phyloP scores from a whole-genome alignment of 2,797 vertebrate genomes.

The Erethizon dorsatum region DNA sequence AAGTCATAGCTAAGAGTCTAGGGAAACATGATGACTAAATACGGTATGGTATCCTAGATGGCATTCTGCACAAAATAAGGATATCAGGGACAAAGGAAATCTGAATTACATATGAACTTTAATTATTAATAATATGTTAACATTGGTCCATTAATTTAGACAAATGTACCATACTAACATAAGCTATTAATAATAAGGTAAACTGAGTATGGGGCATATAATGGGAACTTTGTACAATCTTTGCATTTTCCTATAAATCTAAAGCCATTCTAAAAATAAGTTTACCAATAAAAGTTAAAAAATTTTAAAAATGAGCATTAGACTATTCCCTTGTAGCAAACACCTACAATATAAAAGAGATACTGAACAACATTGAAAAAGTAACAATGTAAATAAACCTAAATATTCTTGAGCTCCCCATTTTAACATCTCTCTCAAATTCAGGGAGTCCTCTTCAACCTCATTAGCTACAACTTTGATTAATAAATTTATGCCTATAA shows the following conservation, averaged over 20 bases:
- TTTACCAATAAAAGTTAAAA: constrained; percentile 34
- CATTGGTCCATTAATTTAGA: not conserved
- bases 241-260: constrained; percentile 34
- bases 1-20: not conserved
- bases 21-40: not conserved
- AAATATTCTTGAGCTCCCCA: not conserved
- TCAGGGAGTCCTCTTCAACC: not conserved
- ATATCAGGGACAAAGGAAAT: not conserved
- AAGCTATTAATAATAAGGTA: constrained; percentile 21
- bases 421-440: constrained; percentile 40
- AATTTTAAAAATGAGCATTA: constrained; percentile 22
- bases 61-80: constrained; percentile 12
- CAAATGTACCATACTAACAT: constrained; percentile 27
- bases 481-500: constrained; percentile 38
- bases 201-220: not conserved
- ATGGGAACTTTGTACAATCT: not conserved
- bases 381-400: not conserved
- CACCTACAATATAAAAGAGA: not conserved
- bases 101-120: not conserved
- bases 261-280: constrained; percentile 25
- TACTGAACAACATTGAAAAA: not conserved
- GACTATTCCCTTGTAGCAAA: constrained; percentile 12
- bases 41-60: not conserved
- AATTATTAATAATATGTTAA: not conserved
- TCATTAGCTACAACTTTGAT: constrained; percentile 20